These are phyloP conservation scores for Alosa alosa DNA, from an alignment of 2,113 vertebrate species.

Conservation along the genomic window DNA sequence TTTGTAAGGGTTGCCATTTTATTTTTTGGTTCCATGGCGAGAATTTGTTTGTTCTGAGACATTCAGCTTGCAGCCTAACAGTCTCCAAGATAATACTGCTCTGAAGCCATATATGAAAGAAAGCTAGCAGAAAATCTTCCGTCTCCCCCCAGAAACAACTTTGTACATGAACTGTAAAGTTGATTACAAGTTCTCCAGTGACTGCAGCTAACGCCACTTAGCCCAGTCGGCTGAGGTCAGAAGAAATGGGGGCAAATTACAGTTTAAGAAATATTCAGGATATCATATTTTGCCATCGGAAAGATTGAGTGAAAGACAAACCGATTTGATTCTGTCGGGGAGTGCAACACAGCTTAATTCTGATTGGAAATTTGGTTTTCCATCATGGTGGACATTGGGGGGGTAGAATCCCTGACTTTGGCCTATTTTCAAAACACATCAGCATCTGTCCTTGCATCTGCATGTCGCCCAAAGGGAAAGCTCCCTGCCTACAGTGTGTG, in stretches of 20 bases:
- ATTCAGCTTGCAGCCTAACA: neutral
- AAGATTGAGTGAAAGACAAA: neutral
- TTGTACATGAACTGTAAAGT: neutral
- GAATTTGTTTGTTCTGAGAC: neutral
- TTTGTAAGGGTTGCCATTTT: neutral
- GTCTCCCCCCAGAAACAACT: neutral
- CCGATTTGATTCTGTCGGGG: neutral
- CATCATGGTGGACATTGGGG: too few relatives aligned
- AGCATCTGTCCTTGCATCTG: conserved; percentile 35
- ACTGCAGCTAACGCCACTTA: neutral
- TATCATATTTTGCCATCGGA: neutral
- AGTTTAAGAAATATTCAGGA: neutral
- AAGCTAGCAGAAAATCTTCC: neutral
- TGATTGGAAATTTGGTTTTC: too few relatives aligned
- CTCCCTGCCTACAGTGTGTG: neutral
- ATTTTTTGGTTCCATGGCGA: neutral
- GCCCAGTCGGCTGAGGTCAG: neutral
- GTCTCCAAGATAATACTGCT: neutral
- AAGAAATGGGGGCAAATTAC: neutral
- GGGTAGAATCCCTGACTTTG: conserved; percentile 10
- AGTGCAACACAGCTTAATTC: too few relatives aligned
- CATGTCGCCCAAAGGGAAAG: conserved; percentile 13
- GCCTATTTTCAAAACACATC: conserved; percentile 31
- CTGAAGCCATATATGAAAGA: neutral
- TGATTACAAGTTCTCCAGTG: conserved; percentile 3